Evolutionary conservation across 2,113 vertebrate genomes (phyloP), one percentile per base, ranked within the genome.

Genomic region (Notechis scutatus): DNA sequence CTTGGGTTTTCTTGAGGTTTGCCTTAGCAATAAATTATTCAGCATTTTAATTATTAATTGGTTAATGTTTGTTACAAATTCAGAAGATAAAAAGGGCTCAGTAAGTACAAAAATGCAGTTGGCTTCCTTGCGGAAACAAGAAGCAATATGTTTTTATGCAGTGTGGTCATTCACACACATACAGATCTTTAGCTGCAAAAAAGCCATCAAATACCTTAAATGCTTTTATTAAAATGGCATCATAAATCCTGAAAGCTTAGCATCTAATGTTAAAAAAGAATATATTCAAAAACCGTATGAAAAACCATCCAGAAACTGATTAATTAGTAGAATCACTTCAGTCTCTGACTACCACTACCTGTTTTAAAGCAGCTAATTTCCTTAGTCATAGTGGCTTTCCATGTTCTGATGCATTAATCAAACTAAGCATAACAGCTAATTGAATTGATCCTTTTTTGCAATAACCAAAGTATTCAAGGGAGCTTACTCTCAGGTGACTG

Each of bases 21-120:
- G 6, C 2, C 39, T 95, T 54, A 10, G 0, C 15, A 23, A 90
- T 96, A 50, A 92, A 45, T 5, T 6, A 11, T 55, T 93, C 89
- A 56, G 55, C 15, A 42, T 29, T 92, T 92, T 18, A 90, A 90
- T 87, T 86, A 52, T 81, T 93, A 54, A n/a, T 91, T 29, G n/a
- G 88, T n/a, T 85, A 91, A 50, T 0, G 0, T 52, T 92, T 74
- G 12, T 8, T 64, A 89, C 86, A 88, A 54, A 93, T 54, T 87
- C 57, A 92, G 52, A 85, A 95, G 64, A 34, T 3, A 29, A 92
- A 92, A 87, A 87, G 92, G 54, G 45, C 29, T 45, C 52, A 34
- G 20, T n/a, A 59, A 90, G 18, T 3, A 1, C 20, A 34, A 64
- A 61, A 56, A 87, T 87, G 47, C 81, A 55, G 18, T 29, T 52